Percentiles rank a stretch among this genome's conserved stretches.
phyloP scores from a whole-genome alignment of 2,797 vertebrate genomes.

The Eleutherodactylus coqui region DNA sequence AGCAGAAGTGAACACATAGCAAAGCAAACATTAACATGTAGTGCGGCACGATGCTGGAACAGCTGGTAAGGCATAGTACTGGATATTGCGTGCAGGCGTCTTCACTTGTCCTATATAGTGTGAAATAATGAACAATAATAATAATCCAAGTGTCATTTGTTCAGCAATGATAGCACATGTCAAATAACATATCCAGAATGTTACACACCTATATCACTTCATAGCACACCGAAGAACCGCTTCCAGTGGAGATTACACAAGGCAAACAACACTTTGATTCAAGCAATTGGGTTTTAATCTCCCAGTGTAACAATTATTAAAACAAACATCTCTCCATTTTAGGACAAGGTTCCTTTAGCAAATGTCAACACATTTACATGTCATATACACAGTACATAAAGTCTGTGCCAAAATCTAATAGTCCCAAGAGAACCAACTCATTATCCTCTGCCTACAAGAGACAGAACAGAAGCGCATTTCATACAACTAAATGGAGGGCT shows the following conservation, averaged over 20 bases:
- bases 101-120: background rate
- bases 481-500: constrained; percentile 25
- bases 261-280: constrained; percentile 38
- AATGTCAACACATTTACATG: constrained; percentile 62
- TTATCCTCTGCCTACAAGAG: constrained; percentile 44
- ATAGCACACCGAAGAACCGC: background rate
- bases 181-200: background rate
- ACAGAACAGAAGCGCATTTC: constrained; percentile 38
- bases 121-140: background rate
- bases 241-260: constrained; percentile 15
- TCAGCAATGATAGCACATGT: background rate
- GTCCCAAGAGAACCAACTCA: constrained; percentile 39
- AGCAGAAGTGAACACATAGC: no score
- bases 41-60: background rate
- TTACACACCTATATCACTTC: constrained; percentile 11
- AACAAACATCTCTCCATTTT: constrained; percentile 56
- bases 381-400: constrained; percentile 54
- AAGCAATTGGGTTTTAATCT: constrained; percentile 59
- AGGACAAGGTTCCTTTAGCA: constrained; percentile 57
- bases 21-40: background rate
- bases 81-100: background rate
- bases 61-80: background rate
- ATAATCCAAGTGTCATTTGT: background rate
- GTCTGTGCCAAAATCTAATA: constrained; percentile 55
- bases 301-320: constrained; percentile 60